These are phyloP conservation scores for Ferrisia virgata DNA, from an alignment of 2,888 invertebrate species.

Conservation along the genomic window DNA sequence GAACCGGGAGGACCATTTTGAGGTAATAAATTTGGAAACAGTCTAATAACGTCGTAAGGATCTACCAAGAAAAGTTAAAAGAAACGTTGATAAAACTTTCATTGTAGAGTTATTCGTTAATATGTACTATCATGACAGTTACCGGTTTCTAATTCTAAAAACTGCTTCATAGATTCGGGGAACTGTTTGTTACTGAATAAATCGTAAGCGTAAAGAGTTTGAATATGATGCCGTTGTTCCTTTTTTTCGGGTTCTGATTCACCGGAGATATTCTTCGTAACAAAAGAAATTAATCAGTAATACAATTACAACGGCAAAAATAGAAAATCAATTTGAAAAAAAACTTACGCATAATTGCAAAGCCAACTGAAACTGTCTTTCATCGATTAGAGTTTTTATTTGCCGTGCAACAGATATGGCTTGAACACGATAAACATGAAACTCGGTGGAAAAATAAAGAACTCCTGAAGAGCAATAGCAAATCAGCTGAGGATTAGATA, in stretches of 20 bases:
- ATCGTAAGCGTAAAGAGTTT: conserved; percentile 85
- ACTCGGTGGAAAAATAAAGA: conserved; percentile 81
- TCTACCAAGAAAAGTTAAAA: conserved; percentile 58
- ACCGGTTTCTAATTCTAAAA: conserved; percentile 78
- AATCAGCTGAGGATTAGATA: conserved; percentile 69
- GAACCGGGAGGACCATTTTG: conserved; percentile 53
- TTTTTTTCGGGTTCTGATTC: conserved; percentile 76
- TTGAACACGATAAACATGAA: conserved; percentile 84
- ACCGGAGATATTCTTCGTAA: conserved; percentile 72
- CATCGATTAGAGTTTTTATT: conserved; percentile 75
- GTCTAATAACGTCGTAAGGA: conserved; percentile 89
- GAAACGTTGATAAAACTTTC: not conserved
- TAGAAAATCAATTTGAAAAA: not conserved
- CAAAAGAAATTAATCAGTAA: conserved; percentile 41
- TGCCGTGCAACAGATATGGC: conserved; percentile 79
- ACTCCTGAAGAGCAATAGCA: conserved; percentile 72
- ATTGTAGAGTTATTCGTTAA: not conserved
- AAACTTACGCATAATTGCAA: conserved; percentile 78
- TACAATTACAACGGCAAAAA: conserved; percentile 13
- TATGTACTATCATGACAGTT: conserved; percentile 45
- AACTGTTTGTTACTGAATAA: conserved; percentile 86
- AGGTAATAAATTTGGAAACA: conserved; percentile 85
- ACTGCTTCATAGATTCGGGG: conserved; percentile 86
- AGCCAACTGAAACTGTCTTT: conserved; percentile 91
- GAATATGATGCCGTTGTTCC: conserved; percentile 80